Evolutionary conservation across 2,797 vertebrate species (phyloP).

Genomic region (Somateria mollissima): DNA sequence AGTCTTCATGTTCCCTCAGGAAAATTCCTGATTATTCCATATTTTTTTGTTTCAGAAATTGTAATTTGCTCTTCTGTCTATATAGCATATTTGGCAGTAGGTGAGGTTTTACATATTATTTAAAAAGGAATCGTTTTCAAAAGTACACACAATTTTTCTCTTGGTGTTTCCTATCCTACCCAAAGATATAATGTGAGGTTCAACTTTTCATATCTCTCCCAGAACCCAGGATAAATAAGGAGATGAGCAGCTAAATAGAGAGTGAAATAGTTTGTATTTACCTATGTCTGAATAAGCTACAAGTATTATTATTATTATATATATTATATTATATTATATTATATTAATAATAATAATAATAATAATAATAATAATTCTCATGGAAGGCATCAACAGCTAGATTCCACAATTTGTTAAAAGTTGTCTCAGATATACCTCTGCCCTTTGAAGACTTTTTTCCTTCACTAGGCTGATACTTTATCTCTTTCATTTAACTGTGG

Average conservation of each 20-base stretch:
- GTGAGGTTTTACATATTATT: background rate
- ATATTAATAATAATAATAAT: too few species aligned
- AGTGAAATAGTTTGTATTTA: background rate
- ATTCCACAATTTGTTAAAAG: background rate
- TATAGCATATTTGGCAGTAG: background rate
- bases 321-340: background rate
- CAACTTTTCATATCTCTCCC: background rate
- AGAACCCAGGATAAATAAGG: background rate
- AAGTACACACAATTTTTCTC: background rate
- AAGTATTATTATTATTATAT: background rate
- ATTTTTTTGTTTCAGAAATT: background rate
- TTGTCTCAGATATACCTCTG: background rate
- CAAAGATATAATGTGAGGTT: background rate
- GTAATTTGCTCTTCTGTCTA: background rate
- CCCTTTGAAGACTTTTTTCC: background rate
- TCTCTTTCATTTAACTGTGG: background rate
- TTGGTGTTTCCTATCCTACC: background rate
- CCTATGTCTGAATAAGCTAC: background rate
- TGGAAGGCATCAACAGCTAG: background rate
- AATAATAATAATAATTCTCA: background rate
- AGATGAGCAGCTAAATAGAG: background rate
- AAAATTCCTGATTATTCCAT: background rate
- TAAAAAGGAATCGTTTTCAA: too few species aligned
- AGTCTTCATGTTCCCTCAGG: background rate
- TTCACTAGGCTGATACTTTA: background rate